Evolutionary conservation across 2,888 invertebrate genomes (phyloP), one percentile per base, ranked within the genome.

Genomic region (Leucophenga maculata): DNA sequence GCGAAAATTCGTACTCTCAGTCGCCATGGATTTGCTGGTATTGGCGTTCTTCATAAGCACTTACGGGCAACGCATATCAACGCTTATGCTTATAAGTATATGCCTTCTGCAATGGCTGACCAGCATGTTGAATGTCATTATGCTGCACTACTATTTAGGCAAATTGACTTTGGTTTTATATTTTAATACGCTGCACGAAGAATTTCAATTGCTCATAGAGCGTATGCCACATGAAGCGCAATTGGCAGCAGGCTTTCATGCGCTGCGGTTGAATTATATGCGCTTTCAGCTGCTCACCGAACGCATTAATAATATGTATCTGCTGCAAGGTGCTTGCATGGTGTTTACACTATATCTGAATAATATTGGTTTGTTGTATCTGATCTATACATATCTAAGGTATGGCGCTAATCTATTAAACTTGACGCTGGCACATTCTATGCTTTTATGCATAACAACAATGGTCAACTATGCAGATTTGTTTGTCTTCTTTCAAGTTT

Each of bases 311-410:
- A 16, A 44, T 3, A 32, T 65, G 1, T 65, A 32, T 20, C 13
- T 18, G 32, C 32, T 52, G 8, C 54, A 52, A 54, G 14, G 52
- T 16, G 32, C 9, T 8, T 18, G 16, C 16, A 20, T 20, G 1
- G 3, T 65, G 2, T 16, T 65, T 8, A 32, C 32, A 3, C 16
- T 39, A 3, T 39, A 54, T 32, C 16, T 65, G 52, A 65, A 65
- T 18, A 65, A 65, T 32, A 65, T 65, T 4, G 54, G n/a, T 9
- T 8, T 66, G 20, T 32, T 26, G n/a, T 66, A 52, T 39, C 22
- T 54, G 32, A 39, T 54, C 18, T 54, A 66, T 54, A 13, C 39
- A 1, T 52, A 31, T 9, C 39, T 52, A 3, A 52, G 32, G 14
- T 20, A 66, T 6, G 18, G 18, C 4, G 20, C 60, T 1, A 18